Percentiles rank a stretch among this genome's conserved stretches.
Conservation (phyloP, 2,888 invertebrate genomes). For the Diarsia dahlii region DNA sequence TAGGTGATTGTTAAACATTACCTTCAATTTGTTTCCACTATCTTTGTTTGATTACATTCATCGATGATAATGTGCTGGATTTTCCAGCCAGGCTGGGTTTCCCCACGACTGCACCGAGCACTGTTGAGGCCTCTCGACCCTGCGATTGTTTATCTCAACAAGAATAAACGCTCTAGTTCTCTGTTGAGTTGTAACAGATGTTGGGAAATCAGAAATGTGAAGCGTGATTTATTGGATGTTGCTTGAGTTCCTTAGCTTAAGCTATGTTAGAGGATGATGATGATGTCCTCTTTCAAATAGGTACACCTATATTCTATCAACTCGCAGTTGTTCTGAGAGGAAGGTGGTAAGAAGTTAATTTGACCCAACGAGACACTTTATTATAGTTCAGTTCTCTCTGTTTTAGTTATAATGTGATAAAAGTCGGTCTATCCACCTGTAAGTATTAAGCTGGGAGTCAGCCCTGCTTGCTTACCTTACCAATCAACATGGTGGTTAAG, state of each 20-base stretch:
- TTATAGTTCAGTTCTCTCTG: too few species aligned
- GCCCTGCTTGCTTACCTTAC: neutral
- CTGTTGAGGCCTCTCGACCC: conserved; percentile 32
- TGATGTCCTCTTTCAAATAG: neutral
- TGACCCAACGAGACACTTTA: too few species aligned
- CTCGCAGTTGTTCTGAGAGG: neutral
- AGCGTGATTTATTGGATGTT: conserved; percentile 8
- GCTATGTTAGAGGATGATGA: neutral
- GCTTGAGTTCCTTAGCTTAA: conserved; percentile 21
- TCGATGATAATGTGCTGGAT: conserved; percentile 45
- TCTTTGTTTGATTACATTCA: conserved; percentile 49
- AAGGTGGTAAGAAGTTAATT: neutral
- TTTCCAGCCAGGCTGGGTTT: conserved; percentile 47
- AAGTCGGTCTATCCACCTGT: neutral
- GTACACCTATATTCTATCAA: neutral
- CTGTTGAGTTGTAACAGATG: conserved; percentile 15
- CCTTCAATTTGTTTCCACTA: conserved; percentile 38
- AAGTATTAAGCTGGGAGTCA: neutral
- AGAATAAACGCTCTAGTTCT: conserved; percentile 29
- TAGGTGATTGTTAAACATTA: conserved; percentile 8
- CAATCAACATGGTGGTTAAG: neutral
- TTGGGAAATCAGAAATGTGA: conserved; percentile 2
- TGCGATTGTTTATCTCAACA: conserved; percentile 48
- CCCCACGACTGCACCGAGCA: conserved; percentile 22
- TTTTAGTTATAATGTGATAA: too few species aligned